phyloP scores from a whole-genome alignment of 2,797 vertebrate genomes.

The Labeo calbasu region DNA sequence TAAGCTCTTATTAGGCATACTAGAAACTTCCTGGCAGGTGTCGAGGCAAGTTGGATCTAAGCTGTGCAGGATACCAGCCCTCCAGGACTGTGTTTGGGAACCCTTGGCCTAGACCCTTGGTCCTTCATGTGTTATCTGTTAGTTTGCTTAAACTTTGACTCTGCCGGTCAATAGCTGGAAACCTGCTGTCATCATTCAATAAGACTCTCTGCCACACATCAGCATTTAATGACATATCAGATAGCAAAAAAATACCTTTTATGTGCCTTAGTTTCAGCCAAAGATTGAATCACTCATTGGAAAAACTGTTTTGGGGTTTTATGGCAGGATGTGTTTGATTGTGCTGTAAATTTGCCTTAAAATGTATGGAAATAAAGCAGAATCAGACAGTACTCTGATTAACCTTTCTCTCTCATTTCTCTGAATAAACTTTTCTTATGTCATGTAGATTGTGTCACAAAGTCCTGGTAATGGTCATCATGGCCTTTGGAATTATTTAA shows the following conservation, averaged over 20 bases:
- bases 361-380: slow-evolving; percentile 55
- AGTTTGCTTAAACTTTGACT: slow-evolving; percentile 44
- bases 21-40: too few relatives aligned
- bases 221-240: slow-evolving; percentile 33
- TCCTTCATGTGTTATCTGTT: slow-evolving; percentile 12
- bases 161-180: slow-evolving; percentile 16
- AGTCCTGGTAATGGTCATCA: neutral
- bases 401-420: neutral
- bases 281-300: slow-evolving; percentile 28
- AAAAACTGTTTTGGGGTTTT: slow-evolving; percentile 18
- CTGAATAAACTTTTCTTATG: neutral
- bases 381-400: slow-evolving; percentile 20
- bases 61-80: too few relatives aligned
- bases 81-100: too few relatives aligned
- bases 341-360: slow-evolving; percentile 57
- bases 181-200: slow-evolving; percentile 2
- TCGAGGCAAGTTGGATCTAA: too few relatives aligned
- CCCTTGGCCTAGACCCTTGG: neutral
- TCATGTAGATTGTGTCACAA: neutral
- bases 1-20: too few relatives aligned
- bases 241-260: slow-evolving; percentile 31
- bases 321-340: slow-evolving; percentile 40
- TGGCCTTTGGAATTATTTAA: slow-evolving; percentile 1
- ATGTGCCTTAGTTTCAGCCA: slow-evolving; percentile 56
- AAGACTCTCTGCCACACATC: slow-evolving; percentile 11